Conservation (phyloP, 2,113 vertebrate genomes). For the Eulacestoma nigropectus region DNA sequence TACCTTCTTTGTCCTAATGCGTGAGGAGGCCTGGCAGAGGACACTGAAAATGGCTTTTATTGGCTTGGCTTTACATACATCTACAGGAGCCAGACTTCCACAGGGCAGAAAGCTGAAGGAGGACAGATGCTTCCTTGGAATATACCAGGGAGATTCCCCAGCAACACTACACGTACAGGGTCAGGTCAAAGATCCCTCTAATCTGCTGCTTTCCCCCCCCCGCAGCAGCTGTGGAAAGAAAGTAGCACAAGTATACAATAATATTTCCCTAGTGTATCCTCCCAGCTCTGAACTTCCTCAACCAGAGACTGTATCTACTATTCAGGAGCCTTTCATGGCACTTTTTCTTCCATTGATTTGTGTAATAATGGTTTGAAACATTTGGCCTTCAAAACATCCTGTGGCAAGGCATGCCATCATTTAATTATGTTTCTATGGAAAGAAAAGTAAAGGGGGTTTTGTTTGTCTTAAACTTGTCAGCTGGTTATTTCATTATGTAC, state of each 20-base stretch:
- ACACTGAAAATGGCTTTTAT: background rate
- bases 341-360: background rate
- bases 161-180: background rate
- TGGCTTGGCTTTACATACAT: background rate
- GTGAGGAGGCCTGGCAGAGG: background rate
- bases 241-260: background rate
- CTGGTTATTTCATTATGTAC: background rate
- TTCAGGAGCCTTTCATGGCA: background rate
- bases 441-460: background rate
- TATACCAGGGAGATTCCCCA: background rate
- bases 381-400: constrained; percentile 50
- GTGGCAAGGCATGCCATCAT: background rate
- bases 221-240: background rate
- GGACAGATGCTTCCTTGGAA: background rate
- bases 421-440: background rate
- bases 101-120: background rate
- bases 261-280: constrained; percentile 49
- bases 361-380: background rate
- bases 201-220: background rate
- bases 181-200: background rate
- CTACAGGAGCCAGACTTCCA: background rate
- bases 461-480: background rate
- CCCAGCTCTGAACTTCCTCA: constrained; percentile 44
- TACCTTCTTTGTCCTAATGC: background rate
- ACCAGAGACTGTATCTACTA: background rate